Evolutionary conservation across 2,888 invertebrate species (phyloP), one percentile per base, ranked within the genome.

Genomic region (Nomada lathburiana): DNA sequence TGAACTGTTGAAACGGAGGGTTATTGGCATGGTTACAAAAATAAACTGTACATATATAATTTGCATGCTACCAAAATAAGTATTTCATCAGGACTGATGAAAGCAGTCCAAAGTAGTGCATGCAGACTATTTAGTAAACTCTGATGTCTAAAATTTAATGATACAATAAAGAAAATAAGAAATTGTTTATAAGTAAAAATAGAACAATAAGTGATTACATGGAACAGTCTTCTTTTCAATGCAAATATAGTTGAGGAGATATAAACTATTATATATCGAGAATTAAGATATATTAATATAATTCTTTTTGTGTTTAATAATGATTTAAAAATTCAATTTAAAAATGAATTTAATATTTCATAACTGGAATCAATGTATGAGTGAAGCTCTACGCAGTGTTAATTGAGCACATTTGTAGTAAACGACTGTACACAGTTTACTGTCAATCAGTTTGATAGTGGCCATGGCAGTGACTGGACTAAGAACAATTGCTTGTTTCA

Each of bases 11-110:
- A 59, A 64, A 59, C 26, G 26, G 36, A 70, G 53, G 62, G 60
- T 70, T 83, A 77, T 85, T 86, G 82, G 83, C 86, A 86, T 86
- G 60, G 81, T 70, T 83, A 80, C 83, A 86, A 84, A 89, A 90
- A 88, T 84, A 82, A 88, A 82, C 73, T 78, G 74, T 69, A 60
- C 53, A 77, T 82, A 81, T 79, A 70, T 64, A 26, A 69, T 53
- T 73, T 75, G 53, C 16, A 23, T 42, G 65, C 5, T 84, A 85
- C 88, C 75, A 86, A 86, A 87, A 86, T 70, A 79, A 89, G 82
- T 83, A 83, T 84, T 86, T 89, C 76, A 80, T 89, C 76, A 81
- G 85, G 71, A 67, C 55, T 68, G 42, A 76, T 73, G 69, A 82
- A 80, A 71, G 55, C 63, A 70, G 59, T 72, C 62, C 62, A 72